These are phyloP conservation scores for Acanthis flammea DNA, from an alignment of 2,797 vertebrate genomes.

Conservation along the genomic window DNA sequence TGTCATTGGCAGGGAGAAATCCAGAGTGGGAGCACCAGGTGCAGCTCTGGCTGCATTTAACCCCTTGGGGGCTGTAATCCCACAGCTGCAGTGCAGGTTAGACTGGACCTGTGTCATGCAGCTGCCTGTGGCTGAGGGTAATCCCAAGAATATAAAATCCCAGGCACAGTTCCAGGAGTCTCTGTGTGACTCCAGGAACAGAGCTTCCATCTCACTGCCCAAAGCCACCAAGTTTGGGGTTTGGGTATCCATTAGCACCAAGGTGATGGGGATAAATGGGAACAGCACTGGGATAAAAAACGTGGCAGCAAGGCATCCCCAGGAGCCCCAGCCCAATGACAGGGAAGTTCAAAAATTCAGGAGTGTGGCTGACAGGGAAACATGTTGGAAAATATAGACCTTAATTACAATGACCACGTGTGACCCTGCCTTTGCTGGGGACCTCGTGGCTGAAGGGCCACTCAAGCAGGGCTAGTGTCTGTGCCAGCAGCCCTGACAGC, in stretches of 20 bases:
- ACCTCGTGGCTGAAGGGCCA: neutral
- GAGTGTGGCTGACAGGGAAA: neutral
- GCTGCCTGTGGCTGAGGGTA: neutral
- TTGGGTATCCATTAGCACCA: neutral
- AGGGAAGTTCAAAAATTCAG: neutral
- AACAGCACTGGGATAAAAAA: neutral
- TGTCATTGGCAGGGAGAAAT: neutral
- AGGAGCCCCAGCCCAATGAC: neutral
- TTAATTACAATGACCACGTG: neutral
- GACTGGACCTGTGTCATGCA: accelerated
- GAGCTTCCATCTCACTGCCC: neutral
- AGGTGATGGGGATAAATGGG: neutral
- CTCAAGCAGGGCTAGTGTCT: neutral
- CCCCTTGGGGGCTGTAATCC: neutral
- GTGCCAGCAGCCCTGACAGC: neutral
- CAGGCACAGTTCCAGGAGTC: neutral
- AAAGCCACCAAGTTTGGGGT: neutral
- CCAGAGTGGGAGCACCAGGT: neutral
- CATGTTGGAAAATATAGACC: neutral
- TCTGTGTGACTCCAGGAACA: neutral
- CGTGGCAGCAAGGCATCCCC: neutral
- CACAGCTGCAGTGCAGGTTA: neutral
- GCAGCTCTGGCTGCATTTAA: neutral
- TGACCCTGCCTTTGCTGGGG: neutral
- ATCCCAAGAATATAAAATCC: neutral